Conservation (phyloP, 2,888 invertebrate genomes). For the Dicyrtoma fusca region DNA sequence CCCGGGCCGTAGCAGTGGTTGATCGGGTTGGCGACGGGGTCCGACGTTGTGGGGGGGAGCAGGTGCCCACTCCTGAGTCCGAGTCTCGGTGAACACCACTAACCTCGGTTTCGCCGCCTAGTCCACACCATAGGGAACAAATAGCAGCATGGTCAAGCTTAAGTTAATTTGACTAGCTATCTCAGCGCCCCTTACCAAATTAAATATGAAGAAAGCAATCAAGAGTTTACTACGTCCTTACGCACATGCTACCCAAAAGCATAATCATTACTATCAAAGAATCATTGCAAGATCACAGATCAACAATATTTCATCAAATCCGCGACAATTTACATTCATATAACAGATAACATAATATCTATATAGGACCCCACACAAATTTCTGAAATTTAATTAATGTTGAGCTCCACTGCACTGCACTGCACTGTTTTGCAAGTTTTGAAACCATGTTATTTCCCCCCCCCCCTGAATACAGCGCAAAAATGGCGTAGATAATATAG, state of each 20-base stretch:
- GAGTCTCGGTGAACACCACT: conserved; percentile 47
- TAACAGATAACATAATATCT: too few species aligned
- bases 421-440: too few species aligned
- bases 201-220: neutral
- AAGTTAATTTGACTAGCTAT: neutral
- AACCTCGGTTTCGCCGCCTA: conserved; percentile 33
- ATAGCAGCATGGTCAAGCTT: conserved; percentile 13
- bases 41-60: conserved; percentile 51
- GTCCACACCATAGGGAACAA: neutral
- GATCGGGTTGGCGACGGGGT: conserved; percentile 47
- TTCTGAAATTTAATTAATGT: too few species aligned
- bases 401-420: too few species aligned
- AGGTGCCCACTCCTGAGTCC: conserved; percentile 55
- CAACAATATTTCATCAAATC: neutral
- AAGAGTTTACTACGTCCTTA: neutral
- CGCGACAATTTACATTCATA: neutral
- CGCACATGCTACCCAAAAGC: neutral
- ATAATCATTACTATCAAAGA: neutral
- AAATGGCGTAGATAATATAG: too few species aligned
- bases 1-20: conserved; percentile 24
- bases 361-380: too few species aligned
- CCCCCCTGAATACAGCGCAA: neutral
- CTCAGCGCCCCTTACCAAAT: too few species aligned
- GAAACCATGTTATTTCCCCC: too few species aligned
- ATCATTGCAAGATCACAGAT: too few species aligned